Evolutionary conservation across 2,113 vertebrate genomes (phyloP).

Genomic region (Neogale vison): DNA sequence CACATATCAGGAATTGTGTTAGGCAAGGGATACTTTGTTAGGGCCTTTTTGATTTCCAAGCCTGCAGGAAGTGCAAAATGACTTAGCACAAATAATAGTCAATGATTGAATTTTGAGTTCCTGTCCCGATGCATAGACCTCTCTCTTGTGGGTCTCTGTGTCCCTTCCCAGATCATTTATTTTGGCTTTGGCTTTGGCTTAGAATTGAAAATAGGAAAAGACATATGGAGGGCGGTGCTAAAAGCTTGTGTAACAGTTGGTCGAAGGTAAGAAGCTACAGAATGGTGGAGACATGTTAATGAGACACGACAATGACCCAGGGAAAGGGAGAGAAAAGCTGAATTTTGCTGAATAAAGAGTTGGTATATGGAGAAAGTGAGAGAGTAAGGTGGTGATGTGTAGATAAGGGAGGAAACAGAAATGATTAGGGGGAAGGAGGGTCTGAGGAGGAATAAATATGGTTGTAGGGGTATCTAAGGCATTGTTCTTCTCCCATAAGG

Average conservation of each 20-base stretch:
- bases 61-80: constrained; percentile 16
- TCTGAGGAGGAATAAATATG: neutral
- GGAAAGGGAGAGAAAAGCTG: neutral
- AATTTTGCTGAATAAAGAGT: neutral
- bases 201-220: neutral
- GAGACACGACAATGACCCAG: neutral
- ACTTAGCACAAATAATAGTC: neutral
- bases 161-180: neutral
- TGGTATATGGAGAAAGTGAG: neutral
- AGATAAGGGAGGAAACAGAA: neutral
- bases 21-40: neutral
- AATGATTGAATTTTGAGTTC: neutral
- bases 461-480: neutral
- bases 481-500: neutral
- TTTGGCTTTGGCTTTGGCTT: neutral
- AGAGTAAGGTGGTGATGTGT: neutral
- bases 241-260: neutral
- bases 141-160: neutral
- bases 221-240: neutral
- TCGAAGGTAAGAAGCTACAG: neutral
- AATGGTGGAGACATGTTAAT: neutral
- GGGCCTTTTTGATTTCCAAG: neutral
- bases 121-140: neutral
- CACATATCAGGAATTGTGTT: neutral
- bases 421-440: neutral